Conservation (phyloP, 2,797 vertebrate species). For the Carduelis carduelis region DNA sequence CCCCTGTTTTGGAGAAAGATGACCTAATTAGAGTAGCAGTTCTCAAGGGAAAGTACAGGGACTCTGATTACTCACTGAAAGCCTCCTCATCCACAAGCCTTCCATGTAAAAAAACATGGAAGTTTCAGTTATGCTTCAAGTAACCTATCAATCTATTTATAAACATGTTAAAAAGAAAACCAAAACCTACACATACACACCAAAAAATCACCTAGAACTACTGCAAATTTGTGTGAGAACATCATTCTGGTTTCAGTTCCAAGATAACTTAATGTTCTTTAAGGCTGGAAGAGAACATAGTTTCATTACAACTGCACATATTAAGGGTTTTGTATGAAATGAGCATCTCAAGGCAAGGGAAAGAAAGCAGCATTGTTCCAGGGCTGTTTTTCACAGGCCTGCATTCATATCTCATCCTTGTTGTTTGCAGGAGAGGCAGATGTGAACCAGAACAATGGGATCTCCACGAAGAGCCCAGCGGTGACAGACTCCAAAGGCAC, state of each 20-base stretch:
- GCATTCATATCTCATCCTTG: constrained; percentile 89
- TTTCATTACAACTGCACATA: not conserved
- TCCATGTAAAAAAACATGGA: not conserved
- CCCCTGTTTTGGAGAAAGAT: rapidly evolving
- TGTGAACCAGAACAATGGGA: constrained; percentile 95
- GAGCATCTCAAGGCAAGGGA: constrained; percentile 50
- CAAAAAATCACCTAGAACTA: not conserved
- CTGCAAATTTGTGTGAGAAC: not conserved
- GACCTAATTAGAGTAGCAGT: not conserved
- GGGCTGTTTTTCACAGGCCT: constrained; percentile 81
- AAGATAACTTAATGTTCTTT: constrained; percentile 28
- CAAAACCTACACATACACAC: not conserved
- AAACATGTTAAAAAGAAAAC: not conserved
- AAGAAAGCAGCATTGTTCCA: constrained; percentile 83
- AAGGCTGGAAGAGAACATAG: constrained; percentile 3
- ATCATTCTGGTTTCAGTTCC: not conserved
- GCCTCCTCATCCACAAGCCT: not conserved
- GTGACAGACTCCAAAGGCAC: constrained; percentile 93
- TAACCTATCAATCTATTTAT: not conserved
- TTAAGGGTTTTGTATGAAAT: constrained; percentile 67
- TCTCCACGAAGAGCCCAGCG: constrained; percentile 86
- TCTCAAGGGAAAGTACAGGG: not conserved
- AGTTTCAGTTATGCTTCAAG: not conserved
- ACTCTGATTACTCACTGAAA: not conserved
- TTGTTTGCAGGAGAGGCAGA: constrained; percentile 97